Evolutionary conservation across 2,797 vertebrate genomes (phyloP).

Genomic region (Lacerta bilineata): DNA sequence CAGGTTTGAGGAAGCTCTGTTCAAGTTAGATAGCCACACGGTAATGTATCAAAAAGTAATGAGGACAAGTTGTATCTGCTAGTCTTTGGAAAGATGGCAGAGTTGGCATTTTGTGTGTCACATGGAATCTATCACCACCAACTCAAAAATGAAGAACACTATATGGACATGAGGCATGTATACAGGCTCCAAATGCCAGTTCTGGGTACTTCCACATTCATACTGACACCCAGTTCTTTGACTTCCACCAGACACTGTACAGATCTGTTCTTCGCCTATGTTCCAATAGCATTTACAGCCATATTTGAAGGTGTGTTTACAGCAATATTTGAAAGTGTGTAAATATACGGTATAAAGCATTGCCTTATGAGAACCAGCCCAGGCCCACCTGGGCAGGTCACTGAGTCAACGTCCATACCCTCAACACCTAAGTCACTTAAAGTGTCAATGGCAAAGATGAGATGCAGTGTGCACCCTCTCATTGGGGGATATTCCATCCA

Average conservation of each 20-base stretch:
- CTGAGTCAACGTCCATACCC: background rate
- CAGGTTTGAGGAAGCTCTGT: background rate
- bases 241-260: background rate
- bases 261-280: background rate
- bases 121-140: too few species aligned
- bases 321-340: background rate
- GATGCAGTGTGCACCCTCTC: background rate
- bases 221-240: background rate
- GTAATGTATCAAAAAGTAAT: background rate
- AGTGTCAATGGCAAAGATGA: background rate
- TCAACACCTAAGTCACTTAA: background rate
- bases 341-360: background rate
- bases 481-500: background rate
- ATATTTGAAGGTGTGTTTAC: background rate
- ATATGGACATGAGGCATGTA: background rate
- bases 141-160: background rate
- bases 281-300: background rate
- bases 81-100: background rate
- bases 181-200: background rate
- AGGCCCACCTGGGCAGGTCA: background rate
- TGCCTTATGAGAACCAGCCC: too few species aligned
- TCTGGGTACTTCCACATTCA: background rate
- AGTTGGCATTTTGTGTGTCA: background rate
- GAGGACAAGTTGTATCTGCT: background rate
- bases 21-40: background rate